Conservation (phyloP, 53 echinoderm and acorn worm genomes). For the Arbacia lixula region DNA sequence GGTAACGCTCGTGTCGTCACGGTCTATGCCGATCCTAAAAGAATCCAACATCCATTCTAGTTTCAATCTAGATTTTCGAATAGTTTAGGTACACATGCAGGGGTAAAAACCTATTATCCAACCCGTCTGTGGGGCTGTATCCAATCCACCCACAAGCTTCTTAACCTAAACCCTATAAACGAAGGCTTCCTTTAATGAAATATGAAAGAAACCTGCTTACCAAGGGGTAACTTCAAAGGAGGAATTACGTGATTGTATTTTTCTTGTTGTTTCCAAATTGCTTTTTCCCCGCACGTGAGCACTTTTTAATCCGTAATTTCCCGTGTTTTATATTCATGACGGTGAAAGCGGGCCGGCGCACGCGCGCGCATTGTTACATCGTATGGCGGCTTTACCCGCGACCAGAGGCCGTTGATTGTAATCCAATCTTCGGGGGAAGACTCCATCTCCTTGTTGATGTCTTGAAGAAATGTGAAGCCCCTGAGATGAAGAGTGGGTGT, state of each 20-base stretch:
- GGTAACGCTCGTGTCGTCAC: too few species aligned
- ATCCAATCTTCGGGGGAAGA: slow-evolving; percentile 24
- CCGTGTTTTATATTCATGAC: slow-evolving; percentile 5
- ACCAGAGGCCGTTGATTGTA: slow-evolving; percentile 9
- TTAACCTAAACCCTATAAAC: too few species aligned
- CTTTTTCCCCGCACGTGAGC: slow-evolving; percentile 14
- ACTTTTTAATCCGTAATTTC: slow-evolving; percentile 10
- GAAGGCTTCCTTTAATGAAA: slow-evolving; percentile 17
- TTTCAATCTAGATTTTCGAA: too few species aligned
- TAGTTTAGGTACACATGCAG: too few species aligned
- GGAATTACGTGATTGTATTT: not conserved
- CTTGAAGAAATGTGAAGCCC: not conserved
- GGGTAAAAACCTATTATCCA: too few species aligned
- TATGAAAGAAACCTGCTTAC: slow-evolving; percentile 11
- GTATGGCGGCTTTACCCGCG: not conserved
- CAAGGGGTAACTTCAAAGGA: too few species aligned
- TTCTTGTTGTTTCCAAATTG: slow-evolving; percentile 16
- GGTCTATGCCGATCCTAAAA: too few species aligned
- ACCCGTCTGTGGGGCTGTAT: too few species aligned
- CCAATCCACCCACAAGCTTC: too few species aligned
- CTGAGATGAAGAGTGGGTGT: not conserved
- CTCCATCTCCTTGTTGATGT: not conserved
- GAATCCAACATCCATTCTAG: too few species aligned
- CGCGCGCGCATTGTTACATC: not conserved
- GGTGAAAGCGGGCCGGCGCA: not conserved